These are phyloP conservation scores for Eupeodes latifasciatus DNA, from an alignment of 2,888 invertebrate species.

Conservation along the genomic window DNA sequence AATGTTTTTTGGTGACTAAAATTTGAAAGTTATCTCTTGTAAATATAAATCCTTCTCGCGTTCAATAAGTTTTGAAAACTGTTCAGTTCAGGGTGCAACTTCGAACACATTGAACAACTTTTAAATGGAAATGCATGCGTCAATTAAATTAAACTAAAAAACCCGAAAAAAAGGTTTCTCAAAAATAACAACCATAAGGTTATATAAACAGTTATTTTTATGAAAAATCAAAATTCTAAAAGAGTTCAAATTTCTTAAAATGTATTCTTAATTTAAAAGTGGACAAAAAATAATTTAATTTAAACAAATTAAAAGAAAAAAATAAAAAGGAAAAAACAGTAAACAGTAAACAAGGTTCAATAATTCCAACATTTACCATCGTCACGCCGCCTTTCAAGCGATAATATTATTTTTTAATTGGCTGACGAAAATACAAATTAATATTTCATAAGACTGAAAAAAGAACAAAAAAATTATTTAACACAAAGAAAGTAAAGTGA, in stretches of 20 bases:
- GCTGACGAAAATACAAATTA: conserved; percentile 50
- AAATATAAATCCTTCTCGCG: too few relatives aligned
- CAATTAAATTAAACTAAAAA: background rate
- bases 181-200: background rate
- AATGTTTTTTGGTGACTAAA: too few relatives aligned
- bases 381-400: conserved; percentile 36
- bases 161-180: background rate
- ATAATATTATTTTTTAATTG: conserved; percentile 35
- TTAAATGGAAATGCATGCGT: background rate
- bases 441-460: conserved; percentile 53
- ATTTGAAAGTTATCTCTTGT: too few relatives aligned
- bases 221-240: background rate
- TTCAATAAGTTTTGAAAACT: too few relatives aligned
- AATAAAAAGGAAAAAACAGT: background rate
- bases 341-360: conserved; percentile 9
- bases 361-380: conserved; percentile 17
- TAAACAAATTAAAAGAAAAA: background rate
- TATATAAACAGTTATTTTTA: background rate
- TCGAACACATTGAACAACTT: too few relatives aligned
- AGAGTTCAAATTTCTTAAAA: conserved; percentile 4
- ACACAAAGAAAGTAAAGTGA: background rate
- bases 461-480: background rate
- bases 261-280: background rate
- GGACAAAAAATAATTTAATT: background rate
- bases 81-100: too few relatives aligned